phyloP scores from a whole-genome alignment of 2,888 invertebrate species.

The Acanthosepion pharaonis region DNA sequence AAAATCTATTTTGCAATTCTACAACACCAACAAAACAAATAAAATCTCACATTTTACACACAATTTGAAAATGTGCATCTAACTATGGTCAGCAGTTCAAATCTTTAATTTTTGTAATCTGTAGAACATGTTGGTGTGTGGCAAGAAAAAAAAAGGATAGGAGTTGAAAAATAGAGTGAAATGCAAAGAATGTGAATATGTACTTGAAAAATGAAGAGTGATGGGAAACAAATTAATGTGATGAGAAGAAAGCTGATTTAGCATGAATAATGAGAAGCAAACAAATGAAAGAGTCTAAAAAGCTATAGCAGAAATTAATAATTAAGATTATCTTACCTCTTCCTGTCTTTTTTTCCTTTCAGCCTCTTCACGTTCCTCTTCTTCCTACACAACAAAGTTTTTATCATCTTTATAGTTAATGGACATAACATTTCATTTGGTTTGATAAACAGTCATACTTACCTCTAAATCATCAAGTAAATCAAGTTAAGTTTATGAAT shows the following conservation, averaged over 20 bases:
- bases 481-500: neutral
- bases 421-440: constrained; percentile 34
- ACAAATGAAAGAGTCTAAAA: neutral
- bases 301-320: constrained; percentile 6
- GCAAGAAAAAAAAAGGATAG: neutral
- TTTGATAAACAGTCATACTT: constrained; percentile 34
- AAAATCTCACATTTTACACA: constrained; percentile 47
- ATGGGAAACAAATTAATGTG: neutral
- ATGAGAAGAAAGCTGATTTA: neutral
- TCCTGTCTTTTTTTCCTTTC: constrained; percentile 47
- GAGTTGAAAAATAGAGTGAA: neutral
- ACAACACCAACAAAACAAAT: constrained; percentile 47
- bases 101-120: neutral
- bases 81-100: constrained; percentile 41
- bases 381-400: constrained; percentile 47
- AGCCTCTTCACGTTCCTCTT: constrained; percentile 46
- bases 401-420: constrained; percentile 43
- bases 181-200: neutral
- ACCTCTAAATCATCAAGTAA: neutral
- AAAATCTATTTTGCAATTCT: constrained; percentile 40
- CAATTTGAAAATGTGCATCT: constrained; percentile 44
- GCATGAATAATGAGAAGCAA: constrained; percentile 33
- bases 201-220: neutral
- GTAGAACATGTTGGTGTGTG: neutral
- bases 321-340: constrained; percentile 46